A percentile compares a stretch with the other conserved stretches of the same genome.
Evolutionary conservation across 2,797 vertebrate genomes (phyloP).

Genomic region (Tachyglossus aculeatus): DNA sequence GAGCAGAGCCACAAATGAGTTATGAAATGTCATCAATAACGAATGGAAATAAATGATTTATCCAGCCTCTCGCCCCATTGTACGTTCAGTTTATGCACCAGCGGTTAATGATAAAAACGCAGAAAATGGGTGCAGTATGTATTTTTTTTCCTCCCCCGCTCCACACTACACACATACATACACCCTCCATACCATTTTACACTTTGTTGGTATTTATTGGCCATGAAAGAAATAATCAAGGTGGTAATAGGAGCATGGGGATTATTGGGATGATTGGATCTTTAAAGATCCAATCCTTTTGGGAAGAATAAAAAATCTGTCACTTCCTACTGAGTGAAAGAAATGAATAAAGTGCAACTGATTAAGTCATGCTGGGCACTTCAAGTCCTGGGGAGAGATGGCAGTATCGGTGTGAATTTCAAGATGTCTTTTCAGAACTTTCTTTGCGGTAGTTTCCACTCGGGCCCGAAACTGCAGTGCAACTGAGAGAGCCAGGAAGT

Average conservation of each 20-base stretch:
- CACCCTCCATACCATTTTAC: constrained; percentile 31
- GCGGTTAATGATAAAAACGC: constrained; percentile 54
- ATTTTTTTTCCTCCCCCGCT: constrained; percentile 30
- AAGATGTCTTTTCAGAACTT: no score
- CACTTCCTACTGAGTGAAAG: constrained; percentile 13
- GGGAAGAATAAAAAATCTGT: neutral
- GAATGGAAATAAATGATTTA: constrained; percentile 62
- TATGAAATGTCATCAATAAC: constrained; percentile 62
- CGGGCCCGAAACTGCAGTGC: no score
- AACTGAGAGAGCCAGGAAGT: no score
- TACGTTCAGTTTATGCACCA: constrained; percentile 55
- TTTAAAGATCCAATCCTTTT: constrained; percentile 1
- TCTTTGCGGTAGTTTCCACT: no score
- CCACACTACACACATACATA: neutral
- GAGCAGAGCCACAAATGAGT: constrained; percentile 57
- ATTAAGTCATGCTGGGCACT: neutral
- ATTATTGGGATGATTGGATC: constrained; percentile 30
- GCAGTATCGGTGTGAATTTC: no score
- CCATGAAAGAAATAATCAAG: constrained; percentile 39
- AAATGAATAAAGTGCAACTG: neutral
- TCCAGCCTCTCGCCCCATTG: constrained; percentile 53
- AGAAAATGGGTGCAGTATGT: constrained; percentile 15
- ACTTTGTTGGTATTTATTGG: constrained; percentile 51
- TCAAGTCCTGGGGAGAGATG: neutral
- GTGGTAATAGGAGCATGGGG: constrained; percentile 18